Evolutionary conservation across 2,113 vertebrate species (phyloP), one percentile per base, ranked within the genome.

Genomic region (Carassius auratus): DNA sequence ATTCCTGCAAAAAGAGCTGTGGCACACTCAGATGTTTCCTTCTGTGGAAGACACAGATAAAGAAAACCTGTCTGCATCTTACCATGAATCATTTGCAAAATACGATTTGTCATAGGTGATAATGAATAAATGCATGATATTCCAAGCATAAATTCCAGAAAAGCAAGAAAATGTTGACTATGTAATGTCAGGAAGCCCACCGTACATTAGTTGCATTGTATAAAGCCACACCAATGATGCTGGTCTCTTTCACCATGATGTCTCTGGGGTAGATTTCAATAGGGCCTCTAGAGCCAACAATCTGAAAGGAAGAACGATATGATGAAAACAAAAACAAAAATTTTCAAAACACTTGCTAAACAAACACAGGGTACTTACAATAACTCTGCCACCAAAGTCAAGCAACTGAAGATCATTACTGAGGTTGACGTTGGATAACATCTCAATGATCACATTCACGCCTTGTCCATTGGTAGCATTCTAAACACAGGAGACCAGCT

Each of bases 401-500:
- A 98, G 73, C 89, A 99, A 95, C 84, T 96, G 93, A 62, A 99
- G 85, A 89, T 99, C 98, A 76, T 93, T 92, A 71, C 91, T 93
- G 23, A 99, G 97, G 90, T 99, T 99, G 73, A 97, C 55, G 5
- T 98, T 97, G 0, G 97, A 94, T 87, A 99, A 90, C 98, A 99
- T 99, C 92, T 99, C 97, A 84, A 99, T 88, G n/a, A 99, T 95
- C 61, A 99, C 92, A 87, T 98, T 87, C 0, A 98, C 88, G 30
- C 97, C 97, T 55, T 83, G 66, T 0, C 88, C 93, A 21, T 85
- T 92, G 79, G 94, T 94, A 73, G 92, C 93, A 30, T 94, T 93
- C 97, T 99, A 82, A 0, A 85, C 30, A 89, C 76, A 88, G 23
- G 38, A 17, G 86, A 50, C 21, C 15, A 48, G 57, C 19, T 61